phyloP scores from a whole-genome alignment of 2,113 vertebrate genomes.

The Heptranchias perlo region DNA sequence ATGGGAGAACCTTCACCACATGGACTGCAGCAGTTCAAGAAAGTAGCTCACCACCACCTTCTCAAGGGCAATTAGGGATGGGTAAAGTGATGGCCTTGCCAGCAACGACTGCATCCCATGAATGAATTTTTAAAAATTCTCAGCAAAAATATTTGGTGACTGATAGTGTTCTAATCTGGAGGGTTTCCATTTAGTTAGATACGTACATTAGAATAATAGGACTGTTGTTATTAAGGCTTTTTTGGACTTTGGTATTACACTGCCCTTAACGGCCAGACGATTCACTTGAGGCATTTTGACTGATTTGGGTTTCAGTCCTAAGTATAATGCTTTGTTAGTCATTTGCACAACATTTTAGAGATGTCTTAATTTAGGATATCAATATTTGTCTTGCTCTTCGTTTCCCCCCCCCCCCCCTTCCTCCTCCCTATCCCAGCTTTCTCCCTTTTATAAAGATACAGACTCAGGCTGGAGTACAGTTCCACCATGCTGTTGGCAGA shows the following conservation, averaged over 20 bases:
- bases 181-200: not conserved
- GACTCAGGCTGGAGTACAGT: not conserved
- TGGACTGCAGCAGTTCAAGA: no score
- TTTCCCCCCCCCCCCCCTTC: no score
- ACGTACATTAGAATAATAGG: not conserved
- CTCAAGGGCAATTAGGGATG: no score
- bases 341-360: not conserved
- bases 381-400: not conserved
- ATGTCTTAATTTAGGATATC: not conserved
- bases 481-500: not conserved
- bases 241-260: not conserved
- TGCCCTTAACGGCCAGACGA: not conserved
- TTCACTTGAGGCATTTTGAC: not conserved
- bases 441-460: not conserved
- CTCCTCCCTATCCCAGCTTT: no score
- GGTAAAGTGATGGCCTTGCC: no score
- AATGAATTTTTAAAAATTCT: no score
- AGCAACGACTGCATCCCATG: no score
- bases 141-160: not conserved
- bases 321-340: no score
- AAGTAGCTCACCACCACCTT: no score
- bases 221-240: no score
- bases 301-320: no score
- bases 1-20: no score
- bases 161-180: not conserved